Conservation (phyloP, 2,113 vertebrate genomes). For the Neodon shergylaensis region DNA sequence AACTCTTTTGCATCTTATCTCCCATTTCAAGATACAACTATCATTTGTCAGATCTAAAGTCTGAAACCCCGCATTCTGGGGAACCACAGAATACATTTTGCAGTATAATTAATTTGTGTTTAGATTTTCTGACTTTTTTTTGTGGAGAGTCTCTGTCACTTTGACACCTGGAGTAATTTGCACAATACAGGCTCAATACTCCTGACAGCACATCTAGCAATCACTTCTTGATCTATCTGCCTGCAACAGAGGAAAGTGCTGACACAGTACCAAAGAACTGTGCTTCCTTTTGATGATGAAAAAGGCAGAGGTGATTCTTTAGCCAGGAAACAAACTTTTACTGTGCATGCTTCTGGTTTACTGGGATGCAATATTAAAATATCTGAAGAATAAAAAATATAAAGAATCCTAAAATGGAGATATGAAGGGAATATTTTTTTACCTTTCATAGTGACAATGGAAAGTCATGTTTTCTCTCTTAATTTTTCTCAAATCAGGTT, state of each 20-base stretch:
- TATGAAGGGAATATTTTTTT: not conserved
- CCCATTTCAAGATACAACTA: not conserved
- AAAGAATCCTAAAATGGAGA: not conserved
- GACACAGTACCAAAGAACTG: not conserved
- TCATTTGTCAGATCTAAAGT: not conserved
- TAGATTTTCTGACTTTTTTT: not conserved
- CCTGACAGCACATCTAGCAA: conserved; percentile 31
- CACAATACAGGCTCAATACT: not conserved
- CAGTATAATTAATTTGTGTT: not conserved
- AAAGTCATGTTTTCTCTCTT: not conserved
- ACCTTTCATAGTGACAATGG: not conserved
- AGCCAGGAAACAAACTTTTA: not conserved
- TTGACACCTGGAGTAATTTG: conserved; percentile 29
- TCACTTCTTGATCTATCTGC: not conserved
- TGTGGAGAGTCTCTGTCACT: not conserved
- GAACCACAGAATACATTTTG: not conserved
- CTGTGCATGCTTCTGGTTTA: not conserved
- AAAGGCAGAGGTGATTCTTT: not conserved
- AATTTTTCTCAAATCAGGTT: not conserved
- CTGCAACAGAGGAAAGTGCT: not conserved
- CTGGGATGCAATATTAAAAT: not conserved
- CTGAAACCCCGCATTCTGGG: not conserved
- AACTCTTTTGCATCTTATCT: not conserved
- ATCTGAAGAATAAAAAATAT: not conserved
- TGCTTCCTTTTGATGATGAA: not conserved